Conservation (phyloP, 2,113 vertebrate genomes). For the Brevimyrus niger region DNA sequence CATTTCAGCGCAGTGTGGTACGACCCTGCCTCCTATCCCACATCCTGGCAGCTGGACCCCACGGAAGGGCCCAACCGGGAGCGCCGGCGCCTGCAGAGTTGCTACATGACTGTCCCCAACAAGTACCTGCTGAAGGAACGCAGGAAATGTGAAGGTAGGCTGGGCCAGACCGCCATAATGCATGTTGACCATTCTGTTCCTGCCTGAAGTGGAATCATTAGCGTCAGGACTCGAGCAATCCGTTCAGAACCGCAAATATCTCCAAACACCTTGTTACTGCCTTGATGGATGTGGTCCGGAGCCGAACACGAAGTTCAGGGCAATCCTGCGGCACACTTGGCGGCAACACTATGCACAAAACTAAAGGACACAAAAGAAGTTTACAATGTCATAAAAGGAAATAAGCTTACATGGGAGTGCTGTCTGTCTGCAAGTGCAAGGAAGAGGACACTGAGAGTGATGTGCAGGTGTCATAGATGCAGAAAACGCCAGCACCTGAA, state of each 20-base stretch:
- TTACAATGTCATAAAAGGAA: not conserved
- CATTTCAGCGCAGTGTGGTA: conserved; percentile 84
- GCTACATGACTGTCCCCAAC: conserved; percentile 94
- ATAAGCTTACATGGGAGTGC: not conserved
- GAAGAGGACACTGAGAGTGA: no score
- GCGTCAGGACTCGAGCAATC: not conserved
- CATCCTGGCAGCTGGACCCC: conserved; percentile 93
- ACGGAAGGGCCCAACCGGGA: conserved; percentile 94
- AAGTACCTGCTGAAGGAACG: conserved; percentile 91
- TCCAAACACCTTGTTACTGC: not conserved
- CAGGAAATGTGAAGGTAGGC: conserved; percentile 78
- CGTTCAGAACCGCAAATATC: not conserved
- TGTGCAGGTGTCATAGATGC: no score
- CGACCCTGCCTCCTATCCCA: conserved; percentile 82
- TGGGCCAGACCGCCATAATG: conserved; percentile 7
- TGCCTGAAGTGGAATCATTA: conserved; percentile 8
- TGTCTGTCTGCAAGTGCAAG: no score
- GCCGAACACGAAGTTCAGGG: not conserved
- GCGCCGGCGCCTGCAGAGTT: conserved; percentile 85
- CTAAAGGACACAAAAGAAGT: not conserved
- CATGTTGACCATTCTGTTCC: not conserved
- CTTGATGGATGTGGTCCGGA: not conserved
- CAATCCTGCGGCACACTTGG: not conserved
- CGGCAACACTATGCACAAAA: not conserved
- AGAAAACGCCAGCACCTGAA: not conserved